Base-by-base conservation (phyloP, 2,113 vertebrate genomes). In the Hemichromis elongatus region DNA sequence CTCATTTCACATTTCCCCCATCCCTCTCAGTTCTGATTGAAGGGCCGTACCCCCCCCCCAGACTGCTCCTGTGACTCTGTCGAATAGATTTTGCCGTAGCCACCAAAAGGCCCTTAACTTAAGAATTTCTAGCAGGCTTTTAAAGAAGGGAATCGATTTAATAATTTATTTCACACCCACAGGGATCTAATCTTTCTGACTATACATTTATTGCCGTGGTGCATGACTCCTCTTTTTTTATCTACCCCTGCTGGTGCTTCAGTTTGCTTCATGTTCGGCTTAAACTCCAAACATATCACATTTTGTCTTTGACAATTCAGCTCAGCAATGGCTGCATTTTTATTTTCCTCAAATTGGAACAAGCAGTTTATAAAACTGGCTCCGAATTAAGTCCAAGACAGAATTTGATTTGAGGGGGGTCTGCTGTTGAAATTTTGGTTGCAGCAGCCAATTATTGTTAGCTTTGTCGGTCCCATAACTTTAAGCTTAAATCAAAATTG, bases 21-120 rank as follows among this genome's bases (percentile, higher is more conserved):
- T n/a, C 79, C 77, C 73, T 40, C 6, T 90, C 77, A 33, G 28
- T 50, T 82, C 42, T 82, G 82, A 93, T 85, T 92, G 85, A 91
- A 95, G 92, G 81, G 78, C 45, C 88, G 86, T 78, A 42, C 33
- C 33, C 19, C 50, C 40, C 21, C 7, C 63, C 56, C 90, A 91
- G 35, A 83, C 86, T 45, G 56, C 55, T 90, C 66, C 68, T 84
- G 10, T 63, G 81, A 52, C 52, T 24, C 47, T 37, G 16, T 28
- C 24, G 70, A 92, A 88, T 84, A 33, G 73, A 24, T 86, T 90
- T 40, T 18, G 42, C 26, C 30, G 4, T 24, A 18, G 6, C 78
- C 10, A 5, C 37, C 80, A 14, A 87, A 70, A 37, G 9, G 47
- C 77, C 75, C 75, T 88, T 42, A 79, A 54, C 52, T 81, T 40